Conservation (phyloP, 2,888 invertebrate species). For the Dinocampus coccinellae region DNA sequence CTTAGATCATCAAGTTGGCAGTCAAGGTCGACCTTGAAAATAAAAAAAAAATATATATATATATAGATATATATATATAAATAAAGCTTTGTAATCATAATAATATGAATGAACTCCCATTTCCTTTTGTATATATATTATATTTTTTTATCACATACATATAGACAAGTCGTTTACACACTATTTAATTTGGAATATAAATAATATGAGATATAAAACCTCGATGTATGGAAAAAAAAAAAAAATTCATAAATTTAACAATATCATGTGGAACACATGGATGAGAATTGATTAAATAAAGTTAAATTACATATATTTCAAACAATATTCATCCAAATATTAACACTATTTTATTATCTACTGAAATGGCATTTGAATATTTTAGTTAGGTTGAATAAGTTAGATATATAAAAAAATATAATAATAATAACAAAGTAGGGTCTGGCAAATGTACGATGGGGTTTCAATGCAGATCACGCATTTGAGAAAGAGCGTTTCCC, state of each 20-base stretch:
- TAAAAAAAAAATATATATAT: no score
- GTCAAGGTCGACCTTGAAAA: constrained; percentile 25
- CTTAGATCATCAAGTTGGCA: not conserved
- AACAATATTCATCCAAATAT: not conserved
- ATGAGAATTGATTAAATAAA: not conserved
- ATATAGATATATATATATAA: no score
- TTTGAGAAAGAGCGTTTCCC: constrained; percentile 24
- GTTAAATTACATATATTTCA: not conserved
- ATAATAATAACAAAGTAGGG: not conserved
- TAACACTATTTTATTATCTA: not conserved
- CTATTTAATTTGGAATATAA: not conserved
- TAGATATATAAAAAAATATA: not conserved
- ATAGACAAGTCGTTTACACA: not conserved
- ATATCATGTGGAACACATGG: not conserved
- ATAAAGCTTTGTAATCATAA: constrained; percentile 3
- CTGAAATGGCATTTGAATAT: not conserved
- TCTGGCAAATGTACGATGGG: not conserved
- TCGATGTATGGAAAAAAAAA: not conserved
- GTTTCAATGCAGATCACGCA: constrained; percentile 54
- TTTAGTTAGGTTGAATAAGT: not conserved
- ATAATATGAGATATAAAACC: not conserved
- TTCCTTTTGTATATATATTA: not conserved
- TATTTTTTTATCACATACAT: not conserved
- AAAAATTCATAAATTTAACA: not conserved
- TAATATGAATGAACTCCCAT: constrained; percentile 4